These are phyloP conservation scores for Drosophila hydei DNA, from an alignment of 1,140 invertebrate genomes.

Conservation along the genomic window DNA sequence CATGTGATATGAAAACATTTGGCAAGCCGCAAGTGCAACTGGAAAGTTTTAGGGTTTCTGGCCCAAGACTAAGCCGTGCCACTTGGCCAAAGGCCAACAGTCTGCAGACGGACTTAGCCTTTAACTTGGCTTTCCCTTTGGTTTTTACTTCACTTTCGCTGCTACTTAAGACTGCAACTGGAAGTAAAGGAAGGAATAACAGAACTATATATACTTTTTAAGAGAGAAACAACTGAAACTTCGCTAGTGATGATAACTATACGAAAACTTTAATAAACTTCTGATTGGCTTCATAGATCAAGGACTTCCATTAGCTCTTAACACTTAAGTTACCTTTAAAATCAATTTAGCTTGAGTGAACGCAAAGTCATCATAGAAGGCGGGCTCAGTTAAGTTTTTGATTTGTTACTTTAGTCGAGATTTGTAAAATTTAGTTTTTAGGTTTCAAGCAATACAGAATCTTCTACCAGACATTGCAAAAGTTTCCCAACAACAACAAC, in stretches of 20 bases:
- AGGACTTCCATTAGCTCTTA: too few species aligned
- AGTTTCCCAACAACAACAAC: conserved; percentile 26
- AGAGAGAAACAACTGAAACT: too few species aligned
- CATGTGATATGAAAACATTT: conserved; percentile 30
- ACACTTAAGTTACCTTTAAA: too few species aligned
- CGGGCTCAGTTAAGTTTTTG: conserved; percentile 11
- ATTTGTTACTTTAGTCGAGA: conserved; percentile 17
- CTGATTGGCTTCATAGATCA: too few species aligned
- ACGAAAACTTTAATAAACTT: too few species aligned
- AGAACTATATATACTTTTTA: too few species aligned
- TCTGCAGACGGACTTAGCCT: conserved; percentile 4
- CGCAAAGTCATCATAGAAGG: conserved; percentile 15
- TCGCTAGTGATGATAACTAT: too few species aligned
- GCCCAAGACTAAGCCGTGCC: conserved; percentile 23
- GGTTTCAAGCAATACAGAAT: conserved; percentile 33
- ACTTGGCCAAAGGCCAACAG: conserved; percentile 20
- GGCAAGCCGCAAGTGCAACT: neutral
- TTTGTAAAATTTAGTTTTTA: conserved; percentile 42
- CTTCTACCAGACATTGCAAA: conserved; percentile 47
- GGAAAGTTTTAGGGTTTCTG: conserved; percentile 29
- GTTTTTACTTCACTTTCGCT: neutral
- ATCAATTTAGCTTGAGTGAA: neutral
- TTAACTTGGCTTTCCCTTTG: conserved; percentile 14
- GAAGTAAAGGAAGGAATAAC: too few species aligned
- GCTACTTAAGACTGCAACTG: too few species aligned